These are phyloP conservation scores for Eupithecia abbreviata DNA, from an alignment of 2,888 invertebrate genomes.

Conservation along the genomic window DNA sequence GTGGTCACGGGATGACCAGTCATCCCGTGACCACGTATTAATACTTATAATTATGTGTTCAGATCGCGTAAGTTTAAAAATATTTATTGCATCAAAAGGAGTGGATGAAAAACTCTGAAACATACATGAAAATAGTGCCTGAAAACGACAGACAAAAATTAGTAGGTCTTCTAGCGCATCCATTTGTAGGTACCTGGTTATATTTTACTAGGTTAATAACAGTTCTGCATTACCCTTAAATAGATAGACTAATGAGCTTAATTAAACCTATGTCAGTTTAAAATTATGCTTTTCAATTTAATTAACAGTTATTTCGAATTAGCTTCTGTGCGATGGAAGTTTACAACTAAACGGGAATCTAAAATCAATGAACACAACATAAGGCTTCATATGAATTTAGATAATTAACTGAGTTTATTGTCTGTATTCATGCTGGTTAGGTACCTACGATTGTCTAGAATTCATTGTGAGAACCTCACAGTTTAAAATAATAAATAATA, in stretches of 20 bases:
- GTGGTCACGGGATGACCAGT: too few relatives aligned
- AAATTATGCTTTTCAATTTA: conserved; percentile 35
- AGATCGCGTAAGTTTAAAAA: too few relatives aligned
- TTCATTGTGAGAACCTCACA: background rate
- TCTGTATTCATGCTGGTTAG: background rate
- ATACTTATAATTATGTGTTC: too few relatives aligned
- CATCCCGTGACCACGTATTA: too few relatives aligned
- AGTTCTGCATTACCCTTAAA: background rate
- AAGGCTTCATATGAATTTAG: background rate
- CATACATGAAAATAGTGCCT: too few relatives aligned
- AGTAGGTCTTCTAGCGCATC: background rate
- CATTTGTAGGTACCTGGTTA: background rate
- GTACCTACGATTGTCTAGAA: background rate
- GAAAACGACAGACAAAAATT: too few relatives aligned
- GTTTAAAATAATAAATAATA: too few relatives aligned
- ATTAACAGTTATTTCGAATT: conserved; percentile 30
- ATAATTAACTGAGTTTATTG: background rate
- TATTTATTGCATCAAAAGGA: too few relatives aligned
- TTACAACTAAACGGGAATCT: conserved; percentile 2
- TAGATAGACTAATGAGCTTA: background rate
- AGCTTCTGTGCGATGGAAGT: conserved; percentile 27
- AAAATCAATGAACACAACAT: conserved; percentile 22
- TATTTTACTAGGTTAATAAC: background rate
- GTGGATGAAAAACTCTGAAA: too few relatives aligned
- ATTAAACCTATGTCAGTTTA: conserved; percentile 10